These are phyloP conservation scores for Perccottus glenii DNA, from an alignment of 2,113 vertebrate genomes.

Conservation along the genomic window DNA sequence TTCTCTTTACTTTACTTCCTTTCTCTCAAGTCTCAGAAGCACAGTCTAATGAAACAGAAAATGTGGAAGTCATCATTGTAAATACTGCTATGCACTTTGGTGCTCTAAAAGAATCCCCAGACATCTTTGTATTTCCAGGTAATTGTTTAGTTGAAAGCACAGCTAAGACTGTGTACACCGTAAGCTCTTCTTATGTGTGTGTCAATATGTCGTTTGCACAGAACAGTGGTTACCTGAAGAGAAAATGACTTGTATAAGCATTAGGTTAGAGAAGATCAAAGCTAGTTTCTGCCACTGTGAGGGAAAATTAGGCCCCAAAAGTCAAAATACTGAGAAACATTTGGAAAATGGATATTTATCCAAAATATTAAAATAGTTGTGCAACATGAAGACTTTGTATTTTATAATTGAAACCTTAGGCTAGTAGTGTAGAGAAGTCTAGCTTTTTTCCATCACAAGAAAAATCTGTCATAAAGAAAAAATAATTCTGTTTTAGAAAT, in stretches of 20 bases:
- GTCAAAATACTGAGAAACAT: too few relatives aligned
- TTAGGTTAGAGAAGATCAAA: too few relatives aligned
- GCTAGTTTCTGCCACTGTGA: too few relatives aligned
- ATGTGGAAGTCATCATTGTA: slow-evolving; percentile 17
- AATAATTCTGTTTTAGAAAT: slow-evolving; percentile 11
- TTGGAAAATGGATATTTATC: too few relatives aligned
- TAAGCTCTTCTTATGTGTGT: slow-evolving; percentile 28
- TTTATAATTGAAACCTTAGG: neutral
- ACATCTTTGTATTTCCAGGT: slow-evolving; percentile 33
- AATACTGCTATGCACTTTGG: slow-evolving; percentile 20
- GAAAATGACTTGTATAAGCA: slow-evolving; percentile 46
- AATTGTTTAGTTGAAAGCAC: slow-evolving; percentile 43
- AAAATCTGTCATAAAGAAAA: neutral
- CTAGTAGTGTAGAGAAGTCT: too few relatives aligned
- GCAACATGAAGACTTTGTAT: neutral
- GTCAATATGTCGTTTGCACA: slow-evolving; percentile 23
- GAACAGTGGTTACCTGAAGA: slow-evolving; percentile 39
- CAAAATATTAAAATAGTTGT: too few relatives aligned
- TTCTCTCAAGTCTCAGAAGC: neutral
- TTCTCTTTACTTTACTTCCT: neutral
- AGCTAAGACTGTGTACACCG: slow-evolving; percentile 29
- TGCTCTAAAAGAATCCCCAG: slow-evolving; percentile 28
- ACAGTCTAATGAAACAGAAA: slow-evolving; percentile 19
- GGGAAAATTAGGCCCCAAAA: too few relatives aligned
- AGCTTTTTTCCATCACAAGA: too few relatives aligned